phyloP scores from a whole-genome alignment of 2,113 vertebrate species.

The Clarias magur region DNA sequence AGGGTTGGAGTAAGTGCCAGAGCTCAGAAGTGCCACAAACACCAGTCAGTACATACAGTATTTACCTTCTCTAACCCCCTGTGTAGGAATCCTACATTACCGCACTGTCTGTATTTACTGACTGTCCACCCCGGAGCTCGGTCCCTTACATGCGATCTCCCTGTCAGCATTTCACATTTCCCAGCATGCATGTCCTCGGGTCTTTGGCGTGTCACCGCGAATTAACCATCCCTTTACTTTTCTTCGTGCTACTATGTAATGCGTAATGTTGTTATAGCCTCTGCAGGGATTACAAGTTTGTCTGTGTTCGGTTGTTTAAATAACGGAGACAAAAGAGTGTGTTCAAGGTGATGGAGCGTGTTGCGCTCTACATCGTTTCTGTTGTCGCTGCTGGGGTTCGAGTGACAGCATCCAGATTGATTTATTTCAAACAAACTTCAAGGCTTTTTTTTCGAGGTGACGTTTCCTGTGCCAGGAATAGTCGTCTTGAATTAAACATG shows the following conservation, averaged over 20 bases:
- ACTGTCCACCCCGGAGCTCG: neutral
- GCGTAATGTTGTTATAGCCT: constrained; percentile 38
- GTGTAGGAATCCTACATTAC: neutral
- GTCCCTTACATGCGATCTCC: neutral
- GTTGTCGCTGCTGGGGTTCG: constrained; percentile 15
- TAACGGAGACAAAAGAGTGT: constrained; percentile 30
- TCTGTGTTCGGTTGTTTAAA: constrained; percentile 31
- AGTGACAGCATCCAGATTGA: constrained; percentile 46
- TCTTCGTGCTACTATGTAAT: constrained; percentile 51
- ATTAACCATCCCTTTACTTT: constrained; percentile 49
- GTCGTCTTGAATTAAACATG: constrained; percentile 3
- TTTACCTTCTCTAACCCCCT: neutral
- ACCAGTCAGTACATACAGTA: neutral
- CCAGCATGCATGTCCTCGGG: constrained; percentile 42
- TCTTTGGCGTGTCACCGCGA: constrained; percentile 59
- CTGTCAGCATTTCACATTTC: neutral
- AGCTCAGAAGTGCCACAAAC: neutral
- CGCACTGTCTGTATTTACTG: neutral
- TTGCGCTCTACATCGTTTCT: constrained; percentile 2
- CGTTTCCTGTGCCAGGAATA: neutral
- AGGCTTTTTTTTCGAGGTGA: neutral
- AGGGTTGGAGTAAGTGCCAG: neutral
- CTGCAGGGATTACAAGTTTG: constrained; percentile 29
- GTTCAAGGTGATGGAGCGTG: constrained; percentile 31
- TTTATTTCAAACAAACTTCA: constrained; percentile 24